phyloP scores from a whole-genome alignment of 2,797 vertebrate species.

The Tokudaia muenninki region DNA sequence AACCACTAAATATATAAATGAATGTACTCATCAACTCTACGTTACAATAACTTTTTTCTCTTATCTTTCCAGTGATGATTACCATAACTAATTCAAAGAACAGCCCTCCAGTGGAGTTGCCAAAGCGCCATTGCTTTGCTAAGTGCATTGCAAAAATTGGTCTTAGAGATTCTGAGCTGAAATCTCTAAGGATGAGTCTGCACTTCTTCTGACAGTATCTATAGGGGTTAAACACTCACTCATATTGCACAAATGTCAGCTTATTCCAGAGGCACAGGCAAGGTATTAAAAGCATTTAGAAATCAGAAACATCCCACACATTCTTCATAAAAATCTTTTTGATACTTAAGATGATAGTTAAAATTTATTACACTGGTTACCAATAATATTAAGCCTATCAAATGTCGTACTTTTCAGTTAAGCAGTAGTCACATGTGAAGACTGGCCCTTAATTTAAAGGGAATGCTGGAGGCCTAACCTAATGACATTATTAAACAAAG shows the following conservation, averaged over 20 bases:
- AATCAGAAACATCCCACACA: conserved; percentile 51
- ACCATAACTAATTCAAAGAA: not conserved
- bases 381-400: conserved; percentile 44
- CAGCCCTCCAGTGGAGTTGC: not conserved
- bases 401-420: conserved; percentile 54
- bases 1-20: not conserved
- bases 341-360: not conserved
- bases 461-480: conserved; percentile 33
- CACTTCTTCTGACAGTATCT: not conserved
- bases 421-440: conserved; percentile 43
- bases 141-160: not conserved
- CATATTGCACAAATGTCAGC: not conserved
- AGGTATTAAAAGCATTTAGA: conserved; percentile 6
- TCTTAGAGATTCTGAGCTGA: not conserved
- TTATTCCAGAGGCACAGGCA: not conserved
- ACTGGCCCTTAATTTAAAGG: conserved; percentile 54
- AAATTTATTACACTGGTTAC: conserved; percentile 40
- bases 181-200: conserved; percentile 3
- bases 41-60: not conserved
- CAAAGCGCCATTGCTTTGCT: not conserved
- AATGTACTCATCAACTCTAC: not conserved
- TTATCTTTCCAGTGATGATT: conserved; percentile 11
- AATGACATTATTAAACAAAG: not conserved
- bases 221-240: conserved; percentile 15
- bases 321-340: conserved; percentile 54